Percentiles rank a stretch among this genome's conserved stretches.
Evolutionary conservation across 2,888 invertebrate genomes (phyloP).

Genomic region (Eristalis intricaria): DNA sequence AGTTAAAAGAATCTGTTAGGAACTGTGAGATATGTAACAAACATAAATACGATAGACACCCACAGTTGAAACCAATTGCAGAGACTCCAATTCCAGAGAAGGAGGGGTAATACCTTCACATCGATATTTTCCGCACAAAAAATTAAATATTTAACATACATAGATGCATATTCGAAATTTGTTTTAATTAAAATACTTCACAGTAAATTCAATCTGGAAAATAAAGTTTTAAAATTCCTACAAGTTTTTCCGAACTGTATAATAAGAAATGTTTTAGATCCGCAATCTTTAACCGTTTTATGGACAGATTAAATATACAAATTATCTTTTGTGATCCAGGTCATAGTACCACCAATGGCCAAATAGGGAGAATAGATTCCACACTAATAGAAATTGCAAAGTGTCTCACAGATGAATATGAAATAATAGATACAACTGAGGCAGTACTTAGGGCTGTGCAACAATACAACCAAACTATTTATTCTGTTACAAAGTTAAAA

Average conservation of each 20-base stretch:
- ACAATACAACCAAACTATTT: constrained; percentile 42
- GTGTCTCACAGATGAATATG: constrained; percentile 30
- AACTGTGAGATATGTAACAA: constrained; percentile 18
- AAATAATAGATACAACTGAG: constrained; percentile 19
- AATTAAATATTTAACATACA: neutral
- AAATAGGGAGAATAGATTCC: constrained; percentile 44
- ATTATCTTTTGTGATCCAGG: constrained; percentile 48
- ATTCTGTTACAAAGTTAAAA: constrained; percentile 41
- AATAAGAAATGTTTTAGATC: constrained; percentile 59
- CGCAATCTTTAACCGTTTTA: constrained; percentile 50
- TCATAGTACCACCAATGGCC: constrained; percentile 33
- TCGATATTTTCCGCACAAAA: constrained; percentile 23
- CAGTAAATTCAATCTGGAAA: constrained; percentile 49
- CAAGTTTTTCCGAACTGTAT: constrained; percentile 45
- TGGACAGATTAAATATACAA: constrained; percentile 52
- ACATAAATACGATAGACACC: constrained; percentile 24
- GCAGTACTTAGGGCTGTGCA: constrained; percentile 29
- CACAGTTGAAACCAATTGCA: too few species aligned
- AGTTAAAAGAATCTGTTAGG: too few species aligned
- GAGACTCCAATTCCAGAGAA: constrained; percentile 2
- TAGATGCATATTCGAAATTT: constrained; percentile 61
- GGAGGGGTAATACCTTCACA: neutral
- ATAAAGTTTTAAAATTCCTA: constrained; percentile 48
- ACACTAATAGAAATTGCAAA: constrained; percentile 39
- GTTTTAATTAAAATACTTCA: constrained; percentile 44